A percentile compares a stretch with the other conserved stretches of the same genome.
Conservation (phyloP, 2,888 invertebrate species). For the Brenthis daphne region DNA sequence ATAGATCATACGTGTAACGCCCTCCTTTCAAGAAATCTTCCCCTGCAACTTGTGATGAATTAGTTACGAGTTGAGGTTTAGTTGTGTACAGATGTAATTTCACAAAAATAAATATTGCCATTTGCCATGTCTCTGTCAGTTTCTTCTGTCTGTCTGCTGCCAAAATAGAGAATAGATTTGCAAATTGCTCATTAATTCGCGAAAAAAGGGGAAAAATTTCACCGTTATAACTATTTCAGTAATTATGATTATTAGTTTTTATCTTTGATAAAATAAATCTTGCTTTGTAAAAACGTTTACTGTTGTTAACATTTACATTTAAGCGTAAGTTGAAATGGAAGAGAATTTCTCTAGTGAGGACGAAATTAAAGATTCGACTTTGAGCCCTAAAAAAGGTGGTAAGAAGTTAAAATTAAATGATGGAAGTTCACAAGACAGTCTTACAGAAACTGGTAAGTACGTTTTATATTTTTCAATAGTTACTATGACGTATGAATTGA, state of each 20-base stretch:
- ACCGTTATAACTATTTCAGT: conserved; percentile 18
- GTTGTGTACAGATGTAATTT: background rate
- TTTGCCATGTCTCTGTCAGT: conserved; percentile 16
- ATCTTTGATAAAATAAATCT: conserved; percentile 13
- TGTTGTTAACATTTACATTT: conserved; percentile 14
- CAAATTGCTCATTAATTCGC: conserved; percentile 20
- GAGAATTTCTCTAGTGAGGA: conserved; percentile 72
- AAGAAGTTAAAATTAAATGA: conserved; percentile 76
- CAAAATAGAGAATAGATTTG: conserved; percentile 31
- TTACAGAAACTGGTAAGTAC: conserved; percentile 61
- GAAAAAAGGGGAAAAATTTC: conserved; percentile 23
- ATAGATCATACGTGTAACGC: too few species aligned
- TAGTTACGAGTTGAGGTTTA: conserved; percentile 9
- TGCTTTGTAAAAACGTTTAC: conserved; percentile 13
- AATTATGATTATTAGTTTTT: conserved; percentile 20
- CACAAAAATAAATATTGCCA: conserved; percentile 19
- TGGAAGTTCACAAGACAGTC: conserved; percentile 73
- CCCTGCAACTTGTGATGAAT: background rate
- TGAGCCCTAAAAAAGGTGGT: conserved; percentile 60
- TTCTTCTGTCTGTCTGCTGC: conserved; percentile 21
- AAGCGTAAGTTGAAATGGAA: conserved; percentile 61
- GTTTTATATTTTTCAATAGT: conserved; percentile 22
- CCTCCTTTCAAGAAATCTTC: background rate
- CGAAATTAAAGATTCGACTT: conserved; percentile 63
- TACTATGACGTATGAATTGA: conserved; percentile 50